phyloP scores from a whole-genome alignment of 2,888 invertebrate genomes.

The Sarcophaga rosellei region DNA sequence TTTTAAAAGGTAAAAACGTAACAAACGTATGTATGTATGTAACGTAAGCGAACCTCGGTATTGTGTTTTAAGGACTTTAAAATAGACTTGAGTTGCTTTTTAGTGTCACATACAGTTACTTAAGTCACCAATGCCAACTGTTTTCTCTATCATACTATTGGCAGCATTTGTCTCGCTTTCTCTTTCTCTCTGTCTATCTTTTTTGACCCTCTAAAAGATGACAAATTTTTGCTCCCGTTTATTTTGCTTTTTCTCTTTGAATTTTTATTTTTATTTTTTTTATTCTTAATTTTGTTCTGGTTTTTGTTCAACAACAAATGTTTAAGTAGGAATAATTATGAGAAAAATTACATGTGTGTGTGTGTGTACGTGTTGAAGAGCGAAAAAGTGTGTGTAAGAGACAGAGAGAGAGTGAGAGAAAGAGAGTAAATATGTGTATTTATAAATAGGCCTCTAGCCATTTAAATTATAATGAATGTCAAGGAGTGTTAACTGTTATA shows the following conservation, averaged over 20 bases:
- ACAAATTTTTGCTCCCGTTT: neutral
- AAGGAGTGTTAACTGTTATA: neutral
- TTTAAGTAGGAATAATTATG: constrained; percentile 8
- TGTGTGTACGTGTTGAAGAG: neutral
- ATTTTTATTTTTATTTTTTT: constrained; percentile 9
- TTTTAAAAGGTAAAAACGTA: too few species aligned
- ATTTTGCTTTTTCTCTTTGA: neutral
- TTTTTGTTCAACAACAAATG: constrained; percentile 12
- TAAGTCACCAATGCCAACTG: neutral
- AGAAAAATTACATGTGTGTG: neutral
- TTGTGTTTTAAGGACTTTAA: too few species aligned
- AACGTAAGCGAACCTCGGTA: too few species aligned
- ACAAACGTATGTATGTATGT: too few species aligned
- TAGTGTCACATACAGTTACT: neutral
- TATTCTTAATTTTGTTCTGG: neutral
- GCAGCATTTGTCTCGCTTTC: neutral
- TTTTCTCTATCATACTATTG: neutral
- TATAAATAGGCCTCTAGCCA: constrained; percentile 64
- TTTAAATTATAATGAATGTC: constrained; percentile 46
- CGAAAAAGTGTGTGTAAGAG: too few species aligned
- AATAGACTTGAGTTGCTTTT: neutral
- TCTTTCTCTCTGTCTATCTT: neutral
- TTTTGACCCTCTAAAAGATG: neutral
- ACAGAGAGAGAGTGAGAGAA: too few species aligned
- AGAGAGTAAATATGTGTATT: constrained; percentile 2